Conservation (phyloP, 2,888 invertebrate genomes). For the Tenthredo notha region DNA sequence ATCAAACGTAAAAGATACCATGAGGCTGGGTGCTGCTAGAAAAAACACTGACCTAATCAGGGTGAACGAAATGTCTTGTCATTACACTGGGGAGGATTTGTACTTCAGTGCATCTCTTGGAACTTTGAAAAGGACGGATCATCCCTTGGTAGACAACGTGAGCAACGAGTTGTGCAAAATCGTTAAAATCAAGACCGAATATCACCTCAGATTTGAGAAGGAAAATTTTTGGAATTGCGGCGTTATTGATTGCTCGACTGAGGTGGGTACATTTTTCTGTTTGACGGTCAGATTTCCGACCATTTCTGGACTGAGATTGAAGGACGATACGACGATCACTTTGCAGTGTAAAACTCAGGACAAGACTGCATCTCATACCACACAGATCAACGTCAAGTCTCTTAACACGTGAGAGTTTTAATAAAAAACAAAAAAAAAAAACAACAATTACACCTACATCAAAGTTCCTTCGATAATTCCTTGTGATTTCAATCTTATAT, state of each 20-base stretch:
- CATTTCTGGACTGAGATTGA: slow-evolving; percentile 80
- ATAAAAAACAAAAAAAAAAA: too few species aligned
- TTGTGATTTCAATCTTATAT: slow-evolving; percentile 45
- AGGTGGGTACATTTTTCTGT: slow-evolving; percentile 78
- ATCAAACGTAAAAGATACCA: slow-evolving; percentile 32
- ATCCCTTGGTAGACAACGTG: slow-evolving; percentile 66
- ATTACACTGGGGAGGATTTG: slow-evolving; percentile 64
- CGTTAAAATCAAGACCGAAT: slow-evolving; percentile 64
- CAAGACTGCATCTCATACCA: slow-evolving; percentile 79
- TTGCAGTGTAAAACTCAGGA: slow-evolving; percentile 81
- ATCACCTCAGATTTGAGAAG: slow-evolving; percentile 78
- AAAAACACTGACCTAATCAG: slow-evolving; percentile 55
- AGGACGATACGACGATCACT: slow-evolving; percentile 80
- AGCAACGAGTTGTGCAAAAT: slow-evolving; percentile 62
- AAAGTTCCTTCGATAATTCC: not conserved
- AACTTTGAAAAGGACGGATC: slow-evolving; percentile 56
- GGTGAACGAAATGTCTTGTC: slow-evolving; percentile 69
- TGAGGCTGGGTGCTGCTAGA: not conserved
- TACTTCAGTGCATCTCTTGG: slow-evolving; percentile 67
- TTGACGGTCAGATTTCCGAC: slow-evolving; percentile 81
- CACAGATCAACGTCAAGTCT: slow-evolving; percentile 73
- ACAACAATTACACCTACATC: not conserved
- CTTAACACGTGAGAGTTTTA: slow-evolving; percentile 67
- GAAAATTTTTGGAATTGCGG: slow-evolving; percentile 80
- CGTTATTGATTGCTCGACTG: slow-evolving; percentile 78